phyloP scores from a whole-genome alignment of 2,113 vertebrate genomes.

The Strix aluco region DNA sequence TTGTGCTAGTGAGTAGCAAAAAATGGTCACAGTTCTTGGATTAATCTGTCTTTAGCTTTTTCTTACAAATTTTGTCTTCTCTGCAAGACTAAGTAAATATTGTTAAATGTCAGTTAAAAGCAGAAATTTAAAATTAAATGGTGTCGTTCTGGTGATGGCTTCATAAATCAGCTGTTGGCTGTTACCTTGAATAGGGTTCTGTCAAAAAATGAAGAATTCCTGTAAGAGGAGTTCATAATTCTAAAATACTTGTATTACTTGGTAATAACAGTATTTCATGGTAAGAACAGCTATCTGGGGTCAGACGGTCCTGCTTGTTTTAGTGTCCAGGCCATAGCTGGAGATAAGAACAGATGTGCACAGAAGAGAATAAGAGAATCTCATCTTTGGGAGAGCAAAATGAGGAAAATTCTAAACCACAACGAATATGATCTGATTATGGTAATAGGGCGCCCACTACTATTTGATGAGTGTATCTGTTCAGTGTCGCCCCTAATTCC shows the following conservation, averaged over 20 bases:
- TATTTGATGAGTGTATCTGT: conserved; percentile 8
- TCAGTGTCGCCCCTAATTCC: background rate
- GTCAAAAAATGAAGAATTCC: background rate
- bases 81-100: background rate
- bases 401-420: background rate
- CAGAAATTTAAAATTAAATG: background rate
- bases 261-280: background rate
- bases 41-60: background rate
- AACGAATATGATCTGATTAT: background rate
- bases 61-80: background rate
- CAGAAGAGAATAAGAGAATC: background rate
- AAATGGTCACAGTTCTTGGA: background rate
- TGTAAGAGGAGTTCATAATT: background rate
- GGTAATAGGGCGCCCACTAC: background rate
- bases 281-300: background rate
- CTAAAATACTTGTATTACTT: background rate
- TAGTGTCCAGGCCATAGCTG: background rate
- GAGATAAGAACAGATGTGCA: background rate
- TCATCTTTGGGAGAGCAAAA: background rate
- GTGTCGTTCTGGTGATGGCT: background rate
- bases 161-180: background rate
- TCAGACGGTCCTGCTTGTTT: background rate
- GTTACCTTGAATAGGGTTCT: background rate
- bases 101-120: background rate
- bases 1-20: background rate